phyloP scores from a whole-genome alignment of 1,140 invertebrate species.

The Dinothrombium tinctorium region DNA sequence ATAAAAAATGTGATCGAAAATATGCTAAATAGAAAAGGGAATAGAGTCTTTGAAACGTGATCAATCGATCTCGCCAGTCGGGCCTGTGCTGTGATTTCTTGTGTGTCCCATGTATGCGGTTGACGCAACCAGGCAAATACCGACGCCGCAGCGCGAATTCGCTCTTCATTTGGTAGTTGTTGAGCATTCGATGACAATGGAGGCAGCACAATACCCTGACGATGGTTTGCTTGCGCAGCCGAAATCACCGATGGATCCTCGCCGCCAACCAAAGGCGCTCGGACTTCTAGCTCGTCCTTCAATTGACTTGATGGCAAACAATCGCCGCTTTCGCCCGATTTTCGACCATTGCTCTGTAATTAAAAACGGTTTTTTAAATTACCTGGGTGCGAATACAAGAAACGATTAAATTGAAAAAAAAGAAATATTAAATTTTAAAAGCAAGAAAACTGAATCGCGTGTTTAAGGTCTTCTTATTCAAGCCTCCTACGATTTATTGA shows the following conservation, averaged over 20 bases:
- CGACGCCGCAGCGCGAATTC: conserved; percentile 5
- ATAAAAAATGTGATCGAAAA: conserved; percentile 33
- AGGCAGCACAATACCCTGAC: no score
- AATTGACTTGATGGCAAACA: background rate
- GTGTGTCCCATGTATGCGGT: conserved; percentile 33
- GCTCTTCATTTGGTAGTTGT: background rate
- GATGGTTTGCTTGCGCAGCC: conserved; percentile 8
- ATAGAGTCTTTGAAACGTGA: conserved; percentile 71
- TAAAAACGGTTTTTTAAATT: no score
- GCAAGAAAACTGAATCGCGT: no score
- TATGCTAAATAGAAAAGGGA: conserved; percentile 66
- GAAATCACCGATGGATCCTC: conserved; percentile 6
- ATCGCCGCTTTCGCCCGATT: background rate
- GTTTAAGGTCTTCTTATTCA: no score
- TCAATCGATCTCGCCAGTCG: conserved; percentile 54
- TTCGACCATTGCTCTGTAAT: conserved; percentile 6
- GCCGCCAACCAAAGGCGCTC: conserved; percentile 3
- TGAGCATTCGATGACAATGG: background rate
- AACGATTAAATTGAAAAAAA: no score
- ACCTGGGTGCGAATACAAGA: no score
- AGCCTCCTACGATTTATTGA: no score
- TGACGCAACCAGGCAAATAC: conserved; percentile 16
- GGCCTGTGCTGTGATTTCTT: conserved; percentile 47
- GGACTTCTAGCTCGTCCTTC: conserved; percentile 4
- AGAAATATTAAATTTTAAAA: no score